Evolutionary conservation across 2,888 invertebrate species (phyloP), one percentile per base, ranked within the genome.

Genomic region (Drosophila phalerata): DNA sequence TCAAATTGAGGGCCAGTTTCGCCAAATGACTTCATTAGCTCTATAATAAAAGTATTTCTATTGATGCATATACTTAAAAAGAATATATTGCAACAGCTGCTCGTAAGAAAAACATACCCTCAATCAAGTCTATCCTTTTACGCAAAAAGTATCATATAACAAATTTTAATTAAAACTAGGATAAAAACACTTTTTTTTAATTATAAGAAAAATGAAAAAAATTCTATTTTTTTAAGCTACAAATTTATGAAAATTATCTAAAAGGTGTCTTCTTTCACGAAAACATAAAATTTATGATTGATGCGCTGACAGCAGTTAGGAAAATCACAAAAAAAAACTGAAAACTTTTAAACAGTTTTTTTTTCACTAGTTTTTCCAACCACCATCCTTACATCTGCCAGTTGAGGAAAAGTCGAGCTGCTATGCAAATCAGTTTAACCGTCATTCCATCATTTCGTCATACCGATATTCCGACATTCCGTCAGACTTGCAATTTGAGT

Each of bases 401-500:
- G 10, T 11, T 49, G 28, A 15, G 56, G 17, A 56, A 64, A 64
- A 64, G 25, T 56, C 56, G 40, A 68, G 58, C 30, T 37, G 37
- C 68, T 88, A 87, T 87, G 86, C 83, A 88, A 87, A 87, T 86
- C 73, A 82, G 87, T 47, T 52, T 28, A 70, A 66, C 57, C 64
- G 51, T 57, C 49, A 65, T 28, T 52, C 47, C 45, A 45, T 30
- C 49, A 68, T 32, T 56, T 42, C 45, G 38, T 30, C 68, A 72
- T 38, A n/a, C n/a, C n/a, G n/a, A n/a, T n/a, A n/a, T n/a, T n/a
- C 37, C 51, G 40, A 38, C 58, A 38, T 13, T 49, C 60, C 43
- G 30, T 69, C 73, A 66, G 63, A 56, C 42, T 56, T 90, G 91
- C 91, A 91, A 91, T 91, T 90, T 91, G 91, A 91, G 90, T 82